These are phyloP conservation scores for Thalassarche chlororhynchos DNA, from an alignment of 2,113 vertebrate genomes.

Conservation along the genomic window DNA sequence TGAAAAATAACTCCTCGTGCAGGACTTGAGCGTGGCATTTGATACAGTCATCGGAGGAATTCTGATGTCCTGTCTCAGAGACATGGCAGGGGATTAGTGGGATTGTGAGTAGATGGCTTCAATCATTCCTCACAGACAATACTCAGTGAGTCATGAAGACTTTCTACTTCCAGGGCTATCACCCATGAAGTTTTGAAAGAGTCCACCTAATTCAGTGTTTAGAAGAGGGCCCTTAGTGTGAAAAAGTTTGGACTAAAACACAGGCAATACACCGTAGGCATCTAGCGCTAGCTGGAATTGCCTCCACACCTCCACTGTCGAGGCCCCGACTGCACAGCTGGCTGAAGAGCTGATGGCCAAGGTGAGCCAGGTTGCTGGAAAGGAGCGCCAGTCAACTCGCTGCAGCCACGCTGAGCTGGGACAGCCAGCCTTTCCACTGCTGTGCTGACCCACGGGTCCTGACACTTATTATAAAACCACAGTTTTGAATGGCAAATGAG, in stretches of 20 bases:
- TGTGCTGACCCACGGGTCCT: not conserved
- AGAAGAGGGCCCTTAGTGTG: not conserved
- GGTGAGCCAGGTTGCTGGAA: not conserved
- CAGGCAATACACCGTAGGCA: not conserved
- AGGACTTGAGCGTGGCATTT: conserved; percentile 34
- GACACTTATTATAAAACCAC: not conserved
- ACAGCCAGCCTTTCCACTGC: not conserved
- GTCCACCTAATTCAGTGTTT: conserved; percentile 11
- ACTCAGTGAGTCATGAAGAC: conserved; percentile 41
- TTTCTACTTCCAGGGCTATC: conserved; percentile 40
- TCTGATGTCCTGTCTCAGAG: conserved; percentile 4
- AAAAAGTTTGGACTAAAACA: not conserved
- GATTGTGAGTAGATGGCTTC: conserved; percentile 47
- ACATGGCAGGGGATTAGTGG: conserved; percentile 52
- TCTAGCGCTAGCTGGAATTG: not conserved
- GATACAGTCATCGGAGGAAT: conserved; percentile 36
- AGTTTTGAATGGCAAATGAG: not conserved
- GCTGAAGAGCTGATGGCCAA: not conserved
- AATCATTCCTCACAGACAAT: conserved; percentile 39
- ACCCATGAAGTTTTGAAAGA: conserved; percentile 42
- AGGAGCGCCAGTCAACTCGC: not conserved
- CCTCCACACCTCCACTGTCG: not conserved
- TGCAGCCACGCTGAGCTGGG: not conserved
- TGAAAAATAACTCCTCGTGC: conserved; percentile 43
- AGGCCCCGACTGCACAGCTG: not conserved